Percentiles rank a stretch among this genome's conserved stretches.
These are phyloP conservation scores for Acanthosepion esculentum DNA, from an alignment of 2,888 invertebrate genomes.

Conservation along the genomic window DNA sequence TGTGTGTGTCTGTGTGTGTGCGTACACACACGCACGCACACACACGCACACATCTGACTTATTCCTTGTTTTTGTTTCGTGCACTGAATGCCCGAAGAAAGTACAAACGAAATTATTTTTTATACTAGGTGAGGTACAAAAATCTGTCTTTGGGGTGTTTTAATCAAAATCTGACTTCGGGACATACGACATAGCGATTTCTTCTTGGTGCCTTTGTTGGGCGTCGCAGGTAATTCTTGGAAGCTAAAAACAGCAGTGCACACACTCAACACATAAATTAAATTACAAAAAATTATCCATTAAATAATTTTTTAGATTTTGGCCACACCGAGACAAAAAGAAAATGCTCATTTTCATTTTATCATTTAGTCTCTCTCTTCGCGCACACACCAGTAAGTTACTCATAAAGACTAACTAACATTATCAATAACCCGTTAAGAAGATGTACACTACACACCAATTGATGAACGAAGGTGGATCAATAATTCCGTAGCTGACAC, in stretches of 20 bases:
- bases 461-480: no score
- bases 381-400: neutral
- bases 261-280: neutral
- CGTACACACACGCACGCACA: neutral
- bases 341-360: neutral
- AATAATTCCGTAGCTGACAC: no score
- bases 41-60: no score
- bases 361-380: no score
- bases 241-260: neutral
- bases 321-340: neutral
- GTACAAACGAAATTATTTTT: neutral
- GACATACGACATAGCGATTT: neutral
- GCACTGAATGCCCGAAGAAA: neutral
- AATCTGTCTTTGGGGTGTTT: no score
- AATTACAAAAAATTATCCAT: neutral
- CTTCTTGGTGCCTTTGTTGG: neutral
- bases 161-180: neutral
- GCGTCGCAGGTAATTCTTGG: neutral
- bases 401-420: no score
- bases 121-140: neutral
- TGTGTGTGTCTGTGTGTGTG: neutral
- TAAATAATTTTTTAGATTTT: neutral
- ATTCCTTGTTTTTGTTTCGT: neutral
- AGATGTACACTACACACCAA: no score
- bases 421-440: no score